Conservation (phyloP, 1,140 invertebrate genomes). For the Drosophila trapezifrons region DNA sequence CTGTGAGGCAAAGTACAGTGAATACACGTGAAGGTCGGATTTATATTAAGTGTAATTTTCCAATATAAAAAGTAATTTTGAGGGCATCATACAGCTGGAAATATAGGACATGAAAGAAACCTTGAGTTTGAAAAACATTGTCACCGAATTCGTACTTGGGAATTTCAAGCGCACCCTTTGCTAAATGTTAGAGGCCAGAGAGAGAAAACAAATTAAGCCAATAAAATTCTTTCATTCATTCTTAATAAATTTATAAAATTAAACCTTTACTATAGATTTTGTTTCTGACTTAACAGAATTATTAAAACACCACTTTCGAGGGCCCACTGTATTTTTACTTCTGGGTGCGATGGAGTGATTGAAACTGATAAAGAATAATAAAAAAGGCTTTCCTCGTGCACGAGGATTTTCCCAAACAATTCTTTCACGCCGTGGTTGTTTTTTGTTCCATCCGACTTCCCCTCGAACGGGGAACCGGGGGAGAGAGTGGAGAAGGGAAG, state of each 20-base stretch:
- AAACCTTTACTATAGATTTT: too few relatives aligned
- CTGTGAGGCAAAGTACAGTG: slow-evolving; percentile 4
- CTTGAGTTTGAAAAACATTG: too few relatives aligned
- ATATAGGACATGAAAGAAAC: too few relatives aligned
- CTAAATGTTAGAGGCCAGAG: too few relatives aligned
- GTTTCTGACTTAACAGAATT: neutral
- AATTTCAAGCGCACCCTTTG: neutral
- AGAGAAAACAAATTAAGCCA: too few relatives aligned
- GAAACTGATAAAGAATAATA: slow-evolving; percentile 60
- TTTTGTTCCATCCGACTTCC: slow-evolving; percentile 10
- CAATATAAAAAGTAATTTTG: too few relatives aligned
- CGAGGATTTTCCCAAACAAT: slow-evolving; percentile 53
- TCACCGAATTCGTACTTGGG: neutral
- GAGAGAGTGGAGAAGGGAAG: slow-evolving; percentile 18
- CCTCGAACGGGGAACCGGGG: neutral
- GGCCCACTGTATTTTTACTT: slow-evolving; percentile 6
- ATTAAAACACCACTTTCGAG: neutral
- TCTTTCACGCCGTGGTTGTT: slow-evolving; percentile 17
- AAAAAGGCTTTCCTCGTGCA: slow-evolving; percentile 44
- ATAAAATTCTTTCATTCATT: too few relatives aligned
- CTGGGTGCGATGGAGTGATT: slow-evolving; percentile 41
- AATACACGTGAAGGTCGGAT: neutral
- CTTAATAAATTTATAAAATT: too few relatives aligned
- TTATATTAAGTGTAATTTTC: neutral
- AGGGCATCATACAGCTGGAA: too few relatives aligned